phyloP scores from a whole-genome alignment of 2,113 vertebrate species.

The Oplegnathus fasciatus region DNA sequence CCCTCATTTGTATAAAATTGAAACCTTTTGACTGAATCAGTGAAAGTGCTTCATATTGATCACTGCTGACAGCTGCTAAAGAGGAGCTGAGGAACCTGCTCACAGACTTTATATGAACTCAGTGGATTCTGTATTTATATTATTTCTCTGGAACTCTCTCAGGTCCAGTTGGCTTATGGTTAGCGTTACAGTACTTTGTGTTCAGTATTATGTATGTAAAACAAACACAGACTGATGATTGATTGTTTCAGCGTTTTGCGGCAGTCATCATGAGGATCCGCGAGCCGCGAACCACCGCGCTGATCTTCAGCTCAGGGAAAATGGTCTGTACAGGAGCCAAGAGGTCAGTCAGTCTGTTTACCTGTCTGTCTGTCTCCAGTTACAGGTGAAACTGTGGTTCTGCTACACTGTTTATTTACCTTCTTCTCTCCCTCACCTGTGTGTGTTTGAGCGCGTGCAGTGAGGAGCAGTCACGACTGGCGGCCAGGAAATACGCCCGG shows the following conservation, averaged over 20 bases:
- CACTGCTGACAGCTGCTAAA: too few species aligned
- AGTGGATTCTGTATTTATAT: too few species aligned
- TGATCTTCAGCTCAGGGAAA: conserved; percentile 98
- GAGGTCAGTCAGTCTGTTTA: conserved; percentile 83
- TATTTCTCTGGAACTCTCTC: too few species aligned
- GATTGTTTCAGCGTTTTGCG: conserved; percentile 89
- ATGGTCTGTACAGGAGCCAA: conserved; percentile 99
- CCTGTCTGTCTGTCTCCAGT: too few species aligned
- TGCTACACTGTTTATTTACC: neutral
- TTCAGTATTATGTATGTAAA: neutral
- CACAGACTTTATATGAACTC: too few species aligned
- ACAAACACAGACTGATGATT: neutral
- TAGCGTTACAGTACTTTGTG: too few species aligned
- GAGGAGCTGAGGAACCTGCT: too few species aligned
- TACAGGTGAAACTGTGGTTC: neutral
- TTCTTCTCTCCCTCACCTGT: neutral
- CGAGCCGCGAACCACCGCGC: conserved; percentile 94
- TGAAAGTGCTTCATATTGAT: too few species aligned
- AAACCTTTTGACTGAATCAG: too few species aligned
- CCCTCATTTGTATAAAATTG: too few species aligned
- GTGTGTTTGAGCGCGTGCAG: conserved; percentile 72
- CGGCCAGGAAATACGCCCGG: conserved; percentile 93
- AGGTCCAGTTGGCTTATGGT: neutral
- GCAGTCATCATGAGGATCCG: conserved; percentile 98
- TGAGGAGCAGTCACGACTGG: conserved; percentile 95